phyloP scores from a whole-genome alignment of 2,888 invertebrate species.

The Brassicogethes aeneus region DNA sequence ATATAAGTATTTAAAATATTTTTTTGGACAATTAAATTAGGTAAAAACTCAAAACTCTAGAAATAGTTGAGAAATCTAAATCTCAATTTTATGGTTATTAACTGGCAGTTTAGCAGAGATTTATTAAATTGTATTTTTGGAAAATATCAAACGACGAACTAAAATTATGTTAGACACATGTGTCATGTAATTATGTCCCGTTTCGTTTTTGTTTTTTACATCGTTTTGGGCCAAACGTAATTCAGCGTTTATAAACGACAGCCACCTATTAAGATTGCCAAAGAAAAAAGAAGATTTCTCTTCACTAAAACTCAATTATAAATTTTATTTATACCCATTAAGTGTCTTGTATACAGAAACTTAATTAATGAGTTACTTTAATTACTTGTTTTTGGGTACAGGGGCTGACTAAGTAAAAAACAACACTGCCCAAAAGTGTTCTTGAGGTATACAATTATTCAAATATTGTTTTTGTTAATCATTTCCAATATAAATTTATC shows the following conservation, averaged over 20 bases:
- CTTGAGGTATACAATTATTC: no score
- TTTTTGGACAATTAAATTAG: no score
- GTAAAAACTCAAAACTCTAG: no score
- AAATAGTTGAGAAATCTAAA: no score
- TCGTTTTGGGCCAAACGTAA: constrained; percentile 14
- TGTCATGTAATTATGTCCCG: constrained; percentile 22
- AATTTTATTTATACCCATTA: constrained; percentile 25
- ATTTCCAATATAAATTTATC: no score
- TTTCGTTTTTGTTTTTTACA: constrained; percentile 15
- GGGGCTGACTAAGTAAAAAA: no score
- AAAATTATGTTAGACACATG: constrained; percentile 25
- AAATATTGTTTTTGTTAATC: no score
- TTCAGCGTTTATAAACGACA: constrained; percentile 24
- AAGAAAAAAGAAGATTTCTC: constrained; percentile 20
- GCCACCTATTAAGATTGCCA: constrained; percentile 26
- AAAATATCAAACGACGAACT: constrained; percentile 3
- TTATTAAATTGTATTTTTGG: not conserved
- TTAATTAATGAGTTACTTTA: constrained; percentile 1
- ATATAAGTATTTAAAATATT: no score
- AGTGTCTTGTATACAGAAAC: constrained; percentile 7
- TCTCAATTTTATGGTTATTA: constrained; percentile 2
- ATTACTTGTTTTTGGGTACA: not conserved
- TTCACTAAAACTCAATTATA: constrained; percentile 22
- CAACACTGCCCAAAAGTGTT: no score
- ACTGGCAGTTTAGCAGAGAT: constrained; percentile 1